Evolutionary conservation across 2,113 vertebrate genomes (phyloP).

Genomic region (Gallinago jamesoni): DNA sequence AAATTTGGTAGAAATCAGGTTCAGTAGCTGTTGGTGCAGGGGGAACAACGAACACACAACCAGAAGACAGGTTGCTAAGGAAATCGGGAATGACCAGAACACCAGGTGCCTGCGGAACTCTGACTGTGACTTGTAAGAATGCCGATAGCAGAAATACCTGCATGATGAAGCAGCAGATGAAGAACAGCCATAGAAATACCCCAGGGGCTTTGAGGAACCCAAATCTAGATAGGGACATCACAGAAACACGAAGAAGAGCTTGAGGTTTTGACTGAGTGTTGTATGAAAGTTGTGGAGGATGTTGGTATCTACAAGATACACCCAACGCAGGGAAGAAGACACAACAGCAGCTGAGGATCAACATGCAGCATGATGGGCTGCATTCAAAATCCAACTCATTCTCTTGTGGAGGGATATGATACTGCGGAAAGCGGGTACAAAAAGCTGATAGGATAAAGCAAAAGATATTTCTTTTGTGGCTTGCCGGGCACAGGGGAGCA

Average conservation of each 20-base stretch:
- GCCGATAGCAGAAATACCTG: not conserved
- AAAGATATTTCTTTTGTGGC: slow-evolving; percentile 2
- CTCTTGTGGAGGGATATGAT: not conserved
- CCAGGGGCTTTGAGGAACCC: not conserved
- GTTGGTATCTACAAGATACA: not conserved
- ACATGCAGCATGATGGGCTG: not conserved
- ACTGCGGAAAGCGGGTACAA: not conserved
- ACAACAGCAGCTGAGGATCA: slow-evolving; percentile 11
- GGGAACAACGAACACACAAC: not conserved
- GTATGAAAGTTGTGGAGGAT: not conserved
- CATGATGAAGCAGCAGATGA: not conserved
- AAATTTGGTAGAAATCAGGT: not conserved
- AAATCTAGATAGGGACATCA: not conserved
- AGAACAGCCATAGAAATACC: not conserved
- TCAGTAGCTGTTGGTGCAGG: not conserved
- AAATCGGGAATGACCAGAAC: not conserved
- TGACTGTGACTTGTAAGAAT: not conserved
- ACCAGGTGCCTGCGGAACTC: not conserved
- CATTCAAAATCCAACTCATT: not conserved
- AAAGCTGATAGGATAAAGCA: not conserved
- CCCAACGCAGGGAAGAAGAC: not conserved
- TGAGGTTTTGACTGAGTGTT: not conserved
- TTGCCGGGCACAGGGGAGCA: not conserved
- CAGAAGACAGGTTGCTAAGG: not conserved
- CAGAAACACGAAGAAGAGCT: not conserved